Base-by-base conservation (phyloP, 2,888 invertebrate genomes). In the Mythimna pallens region DNA sequence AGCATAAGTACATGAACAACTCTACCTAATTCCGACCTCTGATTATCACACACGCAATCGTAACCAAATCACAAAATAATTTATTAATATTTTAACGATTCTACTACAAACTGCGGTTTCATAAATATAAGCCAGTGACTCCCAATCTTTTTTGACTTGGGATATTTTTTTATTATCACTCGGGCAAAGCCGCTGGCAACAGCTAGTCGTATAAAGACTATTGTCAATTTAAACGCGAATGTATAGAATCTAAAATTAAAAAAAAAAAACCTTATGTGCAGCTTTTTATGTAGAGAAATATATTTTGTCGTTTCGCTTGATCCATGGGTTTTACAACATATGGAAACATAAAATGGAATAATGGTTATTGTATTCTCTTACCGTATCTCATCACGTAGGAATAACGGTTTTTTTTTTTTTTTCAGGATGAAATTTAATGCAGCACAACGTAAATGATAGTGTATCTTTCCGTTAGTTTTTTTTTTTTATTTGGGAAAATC, bases 171-270 rank as follows among this genome's bases (percentile, higher is more conserved):
- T 34, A 34, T 34, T 34, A 34, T 34, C 34, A 34, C 6, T 3
- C 34, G 6, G 6, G 34, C 6, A 3, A 34, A 34, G 34, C 34
- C 34, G 34, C 34, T 34, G 34, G 2, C 34, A 34, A 34, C 34
- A 34, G 34, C 34, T 34, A 34, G 34, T 34, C 3, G 6, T 40
- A 40, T 65, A 65, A 73, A 65, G 61, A 63, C 73, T 81, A 83
- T 83, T 79, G 70, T 79, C 73, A 74, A 80, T 74, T 77, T 73
- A 82, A 80, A 67, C 69, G 58, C 67, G 62, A 64, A 57, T 47
- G 73, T 70, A 50, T n/a, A 47, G 67, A 76, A 70, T 59, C 47
- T 61, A 62, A 75, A 75, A 22, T 10, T 36, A 55, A 64, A 62
- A 65, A 52, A 64, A 55, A 30, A 1, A n/a, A n/a, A n/a, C n/a